These are phyloP conservation scores for Archips xylosteana DNA, from an alignment of 2,888 invertebrate species.

Conservation along the genomic window DNA sequence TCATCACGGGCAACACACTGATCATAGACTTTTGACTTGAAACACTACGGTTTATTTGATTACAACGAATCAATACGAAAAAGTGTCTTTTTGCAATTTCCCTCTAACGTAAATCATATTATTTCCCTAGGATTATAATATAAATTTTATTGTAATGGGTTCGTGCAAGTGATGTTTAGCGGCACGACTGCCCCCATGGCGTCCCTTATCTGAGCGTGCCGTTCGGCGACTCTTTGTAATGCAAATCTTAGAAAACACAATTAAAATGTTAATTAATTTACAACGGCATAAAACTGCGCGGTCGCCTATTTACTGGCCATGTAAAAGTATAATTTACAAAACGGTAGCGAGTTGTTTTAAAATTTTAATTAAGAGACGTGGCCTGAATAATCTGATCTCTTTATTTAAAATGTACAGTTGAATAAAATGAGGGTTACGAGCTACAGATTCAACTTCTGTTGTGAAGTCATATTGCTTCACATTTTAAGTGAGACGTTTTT, in stretches of 20 bases:
- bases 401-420: constrained; percentile 28
- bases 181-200: not conserved
- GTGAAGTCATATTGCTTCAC: not conserved
- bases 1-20: too few relatives aligned
- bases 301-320: constrained; percentile 55
- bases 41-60: too few relatives aligned
- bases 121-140: not conserved
- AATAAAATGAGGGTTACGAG: constrained; percentile 27
- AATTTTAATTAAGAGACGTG: constrained; percentile 42
- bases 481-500: too few relatives aligned
- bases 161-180: not conserved
- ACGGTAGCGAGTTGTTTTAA: constrained; percentile 38
- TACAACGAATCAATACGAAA: too few relatives aligned
- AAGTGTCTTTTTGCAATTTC: too few relatives aligned
- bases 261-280: constrained; percentile 81
- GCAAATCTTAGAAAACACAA: constrained; percentile 75
- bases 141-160: not conserved
- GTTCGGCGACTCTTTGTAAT: constrained; percentile 68
- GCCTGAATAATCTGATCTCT: constrained; percentile 39
- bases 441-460: constrained; percentile 20
- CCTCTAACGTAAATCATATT: not conserved
- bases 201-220: constrained; percentile 16
- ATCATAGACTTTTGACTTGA: too few relatives aligned
- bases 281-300: constrained; percentile 57
- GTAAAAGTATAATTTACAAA: constrained; percentile 44